A percentile compares a stretch with the other conserved stretches of the same genome.
Evolutionary conservation across 2,113 vertebrate genomes (phyloP).

Genomic region (Carlito syrichta): DNA sequence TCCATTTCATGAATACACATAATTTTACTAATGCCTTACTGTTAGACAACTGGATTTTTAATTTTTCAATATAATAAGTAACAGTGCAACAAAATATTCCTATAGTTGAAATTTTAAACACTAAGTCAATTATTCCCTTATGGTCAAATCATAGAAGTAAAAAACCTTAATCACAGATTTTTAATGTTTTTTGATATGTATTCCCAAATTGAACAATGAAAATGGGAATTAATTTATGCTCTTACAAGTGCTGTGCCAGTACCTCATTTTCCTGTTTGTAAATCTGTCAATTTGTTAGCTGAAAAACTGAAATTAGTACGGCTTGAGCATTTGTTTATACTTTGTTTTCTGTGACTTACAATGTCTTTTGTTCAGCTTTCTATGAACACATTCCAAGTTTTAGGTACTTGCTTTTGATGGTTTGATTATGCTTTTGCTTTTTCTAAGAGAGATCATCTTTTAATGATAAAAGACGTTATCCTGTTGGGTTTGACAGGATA

Average conservation of each 20-base stretch:
- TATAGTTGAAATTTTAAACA: background rate
- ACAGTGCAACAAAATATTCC: background rate
- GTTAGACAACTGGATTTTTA: background rate
- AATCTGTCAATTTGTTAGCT: background rate
- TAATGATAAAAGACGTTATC: background rate
- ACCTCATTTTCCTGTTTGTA: background rate
- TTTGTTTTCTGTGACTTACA: background rate
- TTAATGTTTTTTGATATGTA: background rate
- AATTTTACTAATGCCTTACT: background rate
- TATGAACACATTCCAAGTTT: background rate
- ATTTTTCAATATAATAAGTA: background rate
- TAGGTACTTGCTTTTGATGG: background rate
- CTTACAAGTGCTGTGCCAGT: background rate
- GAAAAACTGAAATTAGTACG: background rate
- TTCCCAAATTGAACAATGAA: background rate
- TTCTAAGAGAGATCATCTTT: background rate
- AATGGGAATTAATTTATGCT: background rate
- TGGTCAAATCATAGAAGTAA: background rate
- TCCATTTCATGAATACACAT: background rate
- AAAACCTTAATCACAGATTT: background rate
- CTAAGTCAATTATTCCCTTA: background rate
- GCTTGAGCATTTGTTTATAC: background rate
- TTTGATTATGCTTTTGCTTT: background rate
- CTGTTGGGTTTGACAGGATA: background rate
- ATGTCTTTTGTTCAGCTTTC: background rate